Evolutionary conservation across 2,888 invertebrate genomes (phyloP).

Genomic region (Drosophila neonasuta): DNA sequence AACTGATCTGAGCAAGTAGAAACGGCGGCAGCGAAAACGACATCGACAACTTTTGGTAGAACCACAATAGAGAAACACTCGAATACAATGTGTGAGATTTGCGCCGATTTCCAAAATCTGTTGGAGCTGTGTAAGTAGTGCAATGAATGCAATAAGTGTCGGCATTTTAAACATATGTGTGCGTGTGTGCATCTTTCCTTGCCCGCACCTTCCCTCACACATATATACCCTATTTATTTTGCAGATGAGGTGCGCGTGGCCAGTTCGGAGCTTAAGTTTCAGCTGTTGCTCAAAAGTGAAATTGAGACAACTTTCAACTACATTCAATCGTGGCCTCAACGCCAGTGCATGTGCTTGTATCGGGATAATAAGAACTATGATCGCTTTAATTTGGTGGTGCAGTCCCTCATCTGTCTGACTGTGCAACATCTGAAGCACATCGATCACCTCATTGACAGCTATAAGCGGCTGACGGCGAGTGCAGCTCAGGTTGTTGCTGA

Average conservation of each 20-base stretch:
- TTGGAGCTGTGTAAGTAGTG: conserved; percentile 90
- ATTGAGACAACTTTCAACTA: conserved; percentile 92
- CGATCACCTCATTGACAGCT: conserved; percentile 84
- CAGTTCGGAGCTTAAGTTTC: conserved; percentile 88
- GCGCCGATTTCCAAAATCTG: conserved; percentile 95
- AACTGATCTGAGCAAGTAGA: conserved; percentile 60
- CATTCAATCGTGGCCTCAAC: conserved; percentile 94
- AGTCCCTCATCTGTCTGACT: conserved; percentile 92
- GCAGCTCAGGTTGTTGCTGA: conserved; percentile 67
- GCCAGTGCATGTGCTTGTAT: conserved; percentile 97
- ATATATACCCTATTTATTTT: conserved; percentile 32
- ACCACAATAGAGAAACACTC: conserved; percentile 38
- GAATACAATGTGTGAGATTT: conserved; percentile 93
- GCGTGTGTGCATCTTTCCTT: conserved; percentile 10
- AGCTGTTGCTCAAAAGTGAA: conserved; percentile 89
- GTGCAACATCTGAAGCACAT: conserved; percentile 91
- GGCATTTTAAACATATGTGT: conserved; percentile 44
- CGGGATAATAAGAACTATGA: conserved; percentile 96
- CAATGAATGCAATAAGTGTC: conserved; percentile 31
- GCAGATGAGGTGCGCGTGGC: conserved; percentile 90
- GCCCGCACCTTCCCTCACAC: conserved; percentile 13
- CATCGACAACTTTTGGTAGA: conserved; percentile 44
- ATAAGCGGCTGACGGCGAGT: conserved; percentile 80
- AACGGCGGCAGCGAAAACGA: conserved; percentile 46
- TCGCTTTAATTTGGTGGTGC: conserved; percentile 93